Evolutionary conservation across 2,888 invertebrate genomes (phyloP).

Genomic region (Macrosoma leucophasiata): DNA sequence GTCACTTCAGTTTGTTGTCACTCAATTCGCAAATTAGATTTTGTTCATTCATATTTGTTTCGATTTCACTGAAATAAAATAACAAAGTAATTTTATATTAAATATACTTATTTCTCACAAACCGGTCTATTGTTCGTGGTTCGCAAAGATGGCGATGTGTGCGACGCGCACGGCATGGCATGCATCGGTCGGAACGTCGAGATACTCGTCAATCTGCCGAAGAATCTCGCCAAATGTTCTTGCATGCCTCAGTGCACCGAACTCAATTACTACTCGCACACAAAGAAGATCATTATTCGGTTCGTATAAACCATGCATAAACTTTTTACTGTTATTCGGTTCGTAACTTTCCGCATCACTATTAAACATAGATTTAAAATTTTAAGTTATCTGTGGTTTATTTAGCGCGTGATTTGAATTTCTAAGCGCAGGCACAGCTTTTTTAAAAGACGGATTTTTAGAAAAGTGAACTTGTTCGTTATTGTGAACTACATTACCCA

Average conservation of each 20-base stretch:
- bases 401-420: neutral
- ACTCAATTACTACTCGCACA: constrained; percentile 68
- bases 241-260: constrained; percentile 69
- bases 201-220: constrained; percentile 67
- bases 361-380: neutral
- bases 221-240: constrained; percentile 67
- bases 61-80: no score
- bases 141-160: constrained; percentile 61
- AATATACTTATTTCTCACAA: no score
- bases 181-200: constrained; percentile 71
- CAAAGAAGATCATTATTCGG: constrained; percentile 67
- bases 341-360: no score
- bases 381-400: neutral
- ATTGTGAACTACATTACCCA: no score
- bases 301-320: constrained; percentile 31
- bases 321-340: no score
- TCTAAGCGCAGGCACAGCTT: neutral
- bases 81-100: no score
- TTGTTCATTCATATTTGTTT: no score
- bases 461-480: no score
- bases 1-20: no score
- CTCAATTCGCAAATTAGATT: no score
- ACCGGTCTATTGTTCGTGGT: no score
- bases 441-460: neutral
- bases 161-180: constrained; percentile 70